phyloP scores from a whole-genome alignment of 2,797 vertebrate species.

The Ficedula albicollis region DNA sequence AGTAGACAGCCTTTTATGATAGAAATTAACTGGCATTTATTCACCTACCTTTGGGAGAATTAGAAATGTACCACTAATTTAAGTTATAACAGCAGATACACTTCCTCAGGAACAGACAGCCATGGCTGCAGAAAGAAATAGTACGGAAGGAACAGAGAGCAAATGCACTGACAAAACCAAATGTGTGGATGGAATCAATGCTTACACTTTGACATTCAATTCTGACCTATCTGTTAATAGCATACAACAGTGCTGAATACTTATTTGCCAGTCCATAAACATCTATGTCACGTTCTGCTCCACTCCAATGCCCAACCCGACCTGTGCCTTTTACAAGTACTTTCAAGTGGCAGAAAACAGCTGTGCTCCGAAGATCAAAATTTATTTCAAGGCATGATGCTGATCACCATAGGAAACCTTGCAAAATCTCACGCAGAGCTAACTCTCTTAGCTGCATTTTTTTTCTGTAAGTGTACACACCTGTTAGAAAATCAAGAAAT shows the following conservation, averaged over 20 bases:
- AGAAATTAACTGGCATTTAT: not conserved
- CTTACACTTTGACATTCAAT: not conserved
- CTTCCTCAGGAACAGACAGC: not conserved
- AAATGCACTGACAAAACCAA: not conserved
- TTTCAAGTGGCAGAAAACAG: not conserved
- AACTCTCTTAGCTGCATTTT: not conserved
- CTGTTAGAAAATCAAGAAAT: not conserved
- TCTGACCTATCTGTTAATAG: not conserved
- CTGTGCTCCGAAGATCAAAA: not conserved
- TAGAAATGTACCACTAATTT: not conserved
- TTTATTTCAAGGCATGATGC: not conserved
- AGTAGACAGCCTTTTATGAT: not conserved
- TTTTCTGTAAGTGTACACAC: not conserved
- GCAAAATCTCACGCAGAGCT: not conserved
- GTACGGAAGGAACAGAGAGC: fast-evolving
- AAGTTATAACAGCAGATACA: not conserved
- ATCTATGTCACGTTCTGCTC: not conserved
- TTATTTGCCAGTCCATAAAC: not conserved
- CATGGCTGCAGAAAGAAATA: not conserved
- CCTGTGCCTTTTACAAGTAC: not conserved
- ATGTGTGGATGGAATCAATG: not conserved
- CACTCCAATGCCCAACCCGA: not conserved
- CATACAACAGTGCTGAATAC: not conserved
- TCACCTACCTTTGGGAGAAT: not conserved
- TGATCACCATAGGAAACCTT: not conserved